Base-by-base conservation (phyloP, 2,888 invertebrate species). In the Phyllotreta striolata region DNA sequence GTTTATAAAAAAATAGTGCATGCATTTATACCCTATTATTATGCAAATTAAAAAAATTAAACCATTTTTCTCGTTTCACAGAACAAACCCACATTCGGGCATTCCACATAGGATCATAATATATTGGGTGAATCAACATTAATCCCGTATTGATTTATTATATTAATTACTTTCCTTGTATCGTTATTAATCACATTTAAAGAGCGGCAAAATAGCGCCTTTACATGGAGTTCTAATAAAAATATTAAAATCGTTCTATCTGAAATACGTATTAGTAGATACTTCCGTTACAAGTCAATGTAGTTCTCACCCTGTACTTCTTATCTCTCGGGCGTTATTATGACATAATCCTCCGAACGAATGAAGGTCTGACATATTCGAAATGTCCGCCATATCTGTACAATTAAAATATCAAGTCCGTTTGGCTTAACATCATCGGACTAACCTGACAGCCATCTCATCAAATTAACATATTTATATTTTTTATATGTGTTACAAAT, bases 341-440 rank as follows among this genome's bases (percentile, higher is more conserved):
- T 68, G 73, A 72, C 74, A 73, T 74, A 74, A 74, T 74, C 74
- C 24, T 74, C 66, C 62, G 58, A 67, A 61, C 68, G 70, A 65
- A 71, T 68, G 69, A 70, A 57, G 69, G 71, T 72, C 69, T 72
- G 72, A 73, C 72, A 65, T 69, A 68, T 64, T 60, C 66, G 64
- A 71, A 68, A 73, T 68, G 72, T 71, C 73, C 62, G 71, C 67
- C 67, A 63, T 58, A 60, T 55, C 55, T 62, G 38, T 71, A 74
- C 74, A 74, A 74, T 74, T 74, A 74, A 74, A 74, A 73, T 73
- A 74, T 74, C 74, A 74, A 73, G 70, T 70, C 67, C 67, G 55
- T 71, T 71, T 72, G 72, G 73, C 69, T 72, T 73, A 73, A 73
- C 70, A 66, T 68, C 69, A 72, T 70, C 73, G 62, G 74, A 74